Evolutionary conservation across 2,113 vertebrate genomes (phyloP), one percentile per base, ranked within the genome.

Genomic region (Pituophis catenifer): DNA sequence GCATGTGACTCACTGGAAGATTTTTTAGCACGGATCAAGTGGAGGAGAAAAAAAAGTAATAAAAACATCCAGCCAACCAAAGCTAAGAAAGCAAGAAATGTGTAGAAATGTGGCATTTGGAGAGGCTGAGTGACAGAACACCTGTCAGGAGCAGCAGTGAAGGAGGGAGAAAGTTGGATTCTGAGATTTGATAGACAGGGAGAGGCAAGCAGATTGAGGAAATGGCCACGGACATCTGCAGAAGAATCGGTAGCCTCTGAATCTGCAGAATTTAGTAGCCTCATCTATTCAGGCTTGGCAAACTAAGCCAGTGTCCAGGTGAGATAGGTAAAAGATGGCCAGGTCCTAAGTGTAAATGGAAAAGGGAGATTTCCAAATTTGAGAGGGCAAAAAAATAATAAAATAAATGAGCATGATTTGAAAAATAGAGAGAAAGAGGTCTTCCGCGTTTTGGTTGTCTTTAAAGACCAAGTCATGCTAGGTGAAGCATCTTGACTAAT

Each of bases 1-100:
- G 93, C 93, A 88, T 92, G 95, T n/a, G 93, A 97, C 93, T 95
- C 96, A 95, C 94, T 0, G n/a, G 96, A 96, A 95, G 96, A 92
- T 26, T 90, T n/a, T 75, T 88, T 93, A 97, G 93, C 23, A 81
- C 33, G 93, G 95, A 94, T 15, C 53, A 85, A 59, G 11, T 5
- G 57, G 8, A 8, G 50, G 0, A 7, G 50, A 8, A 26, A 93
- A n/a, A 48, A 89, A 96, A 96, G 95, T 92, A 96, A 96, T 94
- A 93, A 90, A 58, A 91, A 50, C 58, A 95, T 91, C 8, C 93
- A 48, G 87, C 50, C 93, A 94, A 86, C 93, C 58, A 91, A 88
- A 52, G 88, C 92, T 92, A 19, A 91, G 89, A 88, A 57, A 88
- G 91, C 53, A 33, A 92, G 90, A 94, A 96, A 94, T 23, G 90